phyloP scores from a whole-genome alignment of 2,888 invertebrate genomes.

The Caenorhabditis panamensis region DNA sequence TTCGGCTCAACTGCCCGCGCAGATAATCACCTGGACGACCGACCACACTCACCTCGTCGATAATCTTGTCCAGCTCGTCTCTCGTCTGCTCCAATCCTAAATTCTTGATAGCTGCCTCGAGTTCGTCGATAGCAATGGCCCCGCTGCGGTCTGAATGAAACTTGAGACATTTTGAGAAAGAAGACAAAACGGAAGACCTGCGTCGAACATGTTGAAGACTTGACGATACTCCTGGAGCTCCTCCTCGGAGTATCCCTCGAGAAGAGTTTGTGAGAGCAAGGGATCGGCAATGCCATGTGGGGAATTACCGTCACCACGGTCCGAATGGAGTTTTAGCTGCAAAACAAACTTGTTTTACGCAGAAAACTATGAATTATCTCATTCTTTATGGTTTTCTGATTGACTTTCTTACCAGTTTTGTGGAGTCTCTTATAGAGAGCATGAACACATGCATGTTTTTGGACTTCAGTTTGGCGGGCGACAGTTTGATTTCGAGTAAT shows the following conservation, averaged over 20 bases:
- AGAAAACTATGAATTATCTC: too few species aligned
- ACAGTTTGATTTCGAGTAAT: conserved; percentile 45
- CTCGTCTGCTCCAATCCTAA: conserved; percentile 77
- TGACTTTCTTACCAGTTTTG: conserved; percentile 44
- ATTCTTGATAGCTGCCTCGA: conserved; percentile 79
- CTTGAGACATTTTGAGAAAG: conserved; percentile 16
- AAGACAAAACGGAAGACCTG: conserved; percentile 63
- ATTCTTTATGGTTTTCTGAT: too few species aligned
- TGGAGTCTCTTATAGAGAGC: conserved; percentile 54
- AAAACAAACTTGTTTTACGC: conserved; percentile 30
- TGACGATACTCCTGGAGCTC: conserved; percentile 79
- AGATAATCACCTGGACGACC: neutral
- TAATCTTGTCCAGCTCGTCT: conserved; percentile 79
- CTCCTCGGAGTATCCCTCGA: conserved; percentile 76
- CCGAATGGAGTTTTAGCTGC: conserved; percentile 74
- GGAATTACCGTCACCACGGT: conserved; percentile 67
- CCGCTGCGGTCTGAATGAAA: conserved; percentile 69
- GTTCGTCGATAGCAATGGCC: conserved; percentile 72
- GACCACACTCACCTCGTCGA: conserved; percentile 72
- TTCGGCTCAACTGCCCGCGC: neutral
- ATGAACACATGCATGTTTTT: conserved; percentile 60
- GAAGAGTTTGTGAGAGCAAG: conserved; percentile 59
- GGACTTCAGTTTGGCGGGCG: conserved; percentile 49
- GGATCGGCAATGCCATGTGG: conserved; percentile 60
- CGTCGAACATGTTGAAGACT: conserved; percentile 81